Base-by-base conservation (phyloP, 2,113 vertebrate genomes). In the Carollia perspicillata region DNA sequence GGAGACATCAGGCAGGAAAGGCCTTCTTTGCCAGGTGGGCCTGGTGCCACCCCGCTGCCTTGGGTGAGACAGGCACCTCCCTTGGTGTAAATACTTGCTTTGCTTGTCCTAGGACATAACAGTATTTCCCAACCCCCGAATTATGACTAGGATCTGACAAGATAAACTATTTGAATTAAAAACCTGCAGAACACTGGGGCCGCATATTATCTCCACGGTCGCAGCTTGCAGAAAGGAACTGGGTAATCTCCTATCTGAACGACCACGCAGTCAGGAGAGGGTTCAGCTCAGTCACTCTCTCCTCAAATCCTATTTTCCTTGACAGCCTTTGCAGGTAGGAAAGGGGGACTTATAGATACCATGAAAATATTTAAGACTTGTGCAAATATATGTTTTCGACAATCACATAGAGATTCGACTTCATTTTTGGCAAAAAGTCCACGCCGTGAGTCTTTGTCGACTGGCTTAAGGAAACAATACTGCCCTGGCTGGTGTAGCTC, bases 311-410 rank as follows among this genome's bases (percentile, higher is more conserved):
- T 49, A 0, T 85, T 87, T 88, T 18, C 14, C 5, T 63, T 75
- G 33, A 28, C 77, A 49, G 12, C 85, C 22, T 95, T 79, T 42
- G 49, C 40, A 89, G 68, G n/a, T 37, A 55, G 68, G 35, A 85
- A 49, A 71, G 47, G 40, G 63, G n/a, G 11, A 30, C 75, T 18
- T 8, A 7, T 90, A 84, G 58, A 33, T 83, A 44, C 74, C n/a
- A 18, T 53, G 60, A 86, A 85, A 88, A 78, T 92, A 26, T 84
- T 95, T 95, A 26, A 95, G 85, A 89, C 51, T 84, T 69, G 33
- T 26, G 47, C 78, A 89, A 3, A 84, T 69, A 47, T 0, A n/a
- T 13, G 22, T 80, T 86, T 90, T 75, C 74, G 47, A 66, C 49
- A 35, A 2, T 75, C 47, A 33, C 17, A 37, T 49, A 83, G 60